Base-by-base conservation (phyloP, 2,888 invertebrate genomes). In the Pachydiplax longipennis region DNA sequence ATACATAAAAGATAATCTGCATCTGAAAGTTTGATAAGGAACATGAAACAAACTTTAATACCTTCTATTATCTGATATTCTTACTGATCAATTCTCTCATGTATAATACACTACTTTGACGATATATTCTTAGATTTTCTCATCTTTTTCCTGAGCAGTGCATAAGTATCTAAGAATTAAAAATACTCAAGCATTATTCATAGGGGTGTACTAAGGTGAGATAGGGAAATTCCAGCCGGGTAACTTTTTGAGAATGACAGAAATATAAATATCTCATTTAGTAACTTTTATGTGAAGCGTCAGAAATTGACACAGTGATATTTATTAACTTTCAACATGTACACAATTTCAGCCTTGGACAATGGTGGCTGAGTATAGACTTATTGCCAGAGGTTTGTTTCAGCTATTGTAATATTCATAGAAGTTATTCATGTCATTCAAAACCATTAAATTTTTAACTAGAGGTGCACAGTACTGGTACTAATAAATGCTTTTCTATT, bases 251-350 rank as follows among this genome's bases (percentile, higher is more conserved):
- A 87, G 25, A 61, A 87, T 61, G 58, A 87, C 61, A 87, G 22
- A 87, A 87, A 87, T 87, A 61, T 61, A 87, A 87, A 87, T 87
- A 61, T 61, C 37, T 87, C 65, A 37, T 61, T 87, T 37, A 87
- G 61, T 61, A 65, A 61, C 73, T 87, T 65, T 82, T 87, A 58
- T 87, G 87, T 87, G 61, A 87, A 61, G 87, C 87, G 87, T 87
- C 87, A 90, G 81, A 90, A 90, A 80, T 90, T 90, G 81, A 90
- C 81, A 90, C 90, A 90, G 90, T 90, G 90, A 90, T 90, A 90
- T 90, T 90, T 90, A 90, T 90, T 90, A 90, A 90, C 81, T 90
- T 90, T 90, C 80, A 90, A 90, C 90, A 90, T 90, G 90, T 90
- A 90, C 90, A 90, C 90, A 90, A 90, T 81, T 61, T 90, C 90